Conservation (phyloP, 2,113 vertebrate genomes). For the Corydoras maculifer region DNA sequence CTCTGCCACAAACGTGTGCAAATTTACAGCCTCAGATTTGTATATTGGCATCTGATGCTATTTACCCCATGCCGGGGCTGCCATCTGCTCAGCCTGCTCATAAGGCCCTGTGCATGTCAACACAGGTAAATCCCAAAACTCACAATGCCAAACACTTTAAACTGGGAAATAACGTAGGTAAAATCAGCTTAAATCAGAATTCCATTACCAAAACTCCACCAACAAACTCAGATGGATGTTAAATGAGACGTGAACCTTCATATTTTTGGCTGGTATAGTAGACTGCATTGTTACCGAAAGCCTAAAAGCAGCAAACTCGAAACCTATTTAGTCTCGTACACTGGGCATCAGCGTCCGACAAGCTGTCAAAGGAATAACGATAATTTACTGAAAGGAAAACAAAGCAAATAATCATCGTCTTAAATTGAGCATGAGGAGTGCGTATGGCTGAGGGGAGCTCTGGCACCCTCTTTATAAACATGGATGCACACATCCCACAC, state of each 20-base stretch:
- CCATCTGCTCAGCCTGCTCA: too few relatives aligned
- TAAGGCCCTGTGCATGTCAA: too few relatives aligned
- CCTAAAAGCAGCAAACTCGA: constrained; percentile 38
- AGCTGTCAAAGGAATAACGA: constrained; percentile 48
- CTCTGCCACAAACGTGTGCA: too few relatives aligned
- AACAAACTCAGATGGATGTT: neutral
- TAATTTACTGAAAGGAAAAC: constrained; percentile 50
- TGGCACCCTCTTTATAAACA: constrained; percentile 15
- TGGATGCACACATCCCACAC: constrained; percentile 39
- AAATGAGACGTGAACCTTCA: constrained; percentile 23
- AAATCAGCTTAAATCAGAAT: too few relatives aligned
- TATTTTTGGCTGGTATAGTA: neutral
- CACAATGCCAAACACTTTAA: too few relatives aligned
- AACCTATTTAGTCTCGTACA: constrained; percentile 44
- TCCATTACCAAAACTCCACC: too few relatives aligned
- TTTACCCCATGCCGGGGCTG: too few relatives aligned
- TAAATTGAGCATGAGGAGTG: constrained; percentile 54
- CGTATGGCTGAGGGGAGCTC: constrained; percentile 43
- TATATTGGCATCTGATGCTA: too few relatives aligned
- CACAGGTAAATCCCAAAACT: too few relatives aligned
- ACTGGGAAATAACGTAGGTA: too few relatives aligned
- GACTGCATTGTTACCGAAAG: constrained; percentile 3
- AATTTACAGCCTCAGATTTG: too few relatives aligned
- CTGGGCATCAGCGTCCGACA: constrained; percentile 34
- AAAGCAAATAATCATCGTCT: constrained; percentile 54